A percentile compares a stretch with the other conserved stretches of the same genome.
Conservation (phyloP, 2,797 vertebrate species). For the Tokudaia muenninki region DNA sequence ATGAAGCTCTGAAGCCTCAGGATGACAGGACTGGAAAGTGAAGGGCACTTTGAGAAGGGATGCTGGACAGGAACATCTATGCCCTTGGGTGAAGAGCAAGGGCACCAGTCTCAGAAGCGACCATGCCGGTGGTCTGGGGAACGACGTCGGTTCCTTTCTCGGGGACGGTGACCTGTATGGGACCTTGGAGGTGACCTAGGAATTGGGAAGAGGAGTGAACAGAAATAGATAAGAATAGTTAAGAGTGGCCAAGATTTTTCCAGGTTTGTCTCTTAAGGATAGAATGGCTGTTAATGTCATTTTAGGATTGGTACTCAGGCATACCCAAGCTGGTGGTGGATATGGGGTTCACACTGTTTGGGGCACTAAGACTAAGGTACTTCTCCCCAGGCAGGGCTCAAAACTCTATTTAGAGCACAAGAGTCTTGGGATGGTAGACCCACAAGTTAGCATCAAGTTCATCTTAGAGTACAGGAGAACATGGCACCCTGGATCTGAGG, state of each 20-base stretch:
- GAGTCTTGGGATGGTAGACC: background rate
- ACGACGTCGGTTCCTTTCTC: slow-evolving; percentile 48
- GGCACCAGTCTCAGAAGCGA: slow-evolving; percentile 66
- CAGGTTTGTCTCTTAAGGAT: background rate
- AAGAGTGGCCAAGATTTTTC: background rate
- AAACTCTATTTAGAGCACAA: background rate
- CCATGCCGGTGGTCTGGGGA: slow-evolving; percentile 78
- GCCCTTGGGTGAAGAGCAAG: background rate
- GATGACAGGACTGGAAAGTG: background rate
- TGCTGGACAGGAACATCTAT: background rate
- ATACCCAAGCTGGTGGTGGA: background rate
- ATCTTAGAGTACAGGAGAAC: background rate
- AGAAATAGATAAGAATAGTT: background rate
- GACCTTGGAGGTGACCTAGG: slow-evolving; percentile 61
- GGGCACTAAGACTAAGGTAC: background rate
- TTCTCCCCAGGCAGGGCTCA: slow-evolving; percentile 11
- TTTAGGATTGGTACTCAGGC: background rate
- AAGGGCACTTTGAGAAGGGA: background rate
- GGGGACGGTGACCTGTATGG: slow-evolving; percentile 49
- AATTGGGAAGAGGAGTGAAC: background rate
- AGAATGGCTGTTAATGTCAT: background rate
- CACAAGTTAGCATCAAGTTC: background rate
- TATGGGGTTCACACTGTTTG: slow-evolving; percentile 36
- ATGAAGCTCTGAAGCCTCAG: background rate
- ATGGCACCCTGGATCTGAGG: background rate